Percentiles rank a stretch among this genome's conserved stretches.
These are phyloP conservation scores for Cricetomys ansorgei DNA, from an alignment of 2,113 vertebrate genomes.

Conservation along the genomic window DNA sequence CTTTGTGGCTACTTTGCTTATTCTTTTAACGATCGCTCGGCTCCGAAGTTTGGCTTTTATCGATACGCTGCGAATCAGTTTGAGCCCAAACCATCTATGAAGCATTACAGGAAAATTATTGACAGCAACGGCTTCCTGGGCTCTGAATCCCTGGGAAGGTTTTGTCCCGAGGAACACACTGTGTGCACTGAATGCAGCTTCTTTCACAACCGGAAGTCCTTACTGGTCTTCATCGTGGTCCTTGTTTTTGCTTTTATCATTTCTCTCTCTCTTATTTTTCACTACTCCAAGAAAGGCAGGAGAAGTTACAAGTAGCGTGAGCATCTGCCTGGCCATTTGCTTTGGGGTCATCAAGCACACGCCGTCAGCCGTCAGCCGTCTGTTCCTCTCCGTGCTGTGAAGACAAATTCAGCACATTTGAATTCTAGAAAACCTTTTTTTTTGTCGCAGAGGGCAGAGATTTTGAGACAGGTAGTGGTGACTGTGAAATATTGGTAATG, in stretches of 20 bases:
- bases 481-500: slow-evolving; percentile 57
- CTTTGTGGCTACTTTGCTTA: slow-evolving; percentile 97
- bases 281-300: slow-evolving; percentile 89
- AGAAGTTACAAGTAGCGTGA: slow-evolving; percentile 86
- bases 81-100: slow-evolving; percentile 92
- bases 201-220: slow-evolving; percentile 87
- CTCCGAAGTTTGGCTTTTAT: slow-evolving; percentile 94
- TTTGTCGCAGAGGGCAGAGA: slow-evolving; percentile 49
- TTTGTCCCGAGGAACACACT: slow-evolving; percentile 85
- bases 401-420: slow-evolving; percentile 47
- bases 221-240: slow-evolving; percentile 93
- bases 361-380: slow-evolving; percentile 42
- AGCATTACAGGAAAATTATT: slow-evolving; percentile 93
- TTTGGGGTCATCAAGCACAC: slow-evolving; percentile 57
- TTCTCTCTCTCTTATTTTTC: slow-evolving; percentile 91
- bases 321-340: background rate
- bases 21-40: slow-evolving; percentile 93
- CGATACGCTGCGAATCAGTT: slow-evolving; percentile 90
- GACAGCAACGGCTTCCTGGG: slow-evolving; percentile 92
- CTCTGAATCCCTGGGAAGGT: slow-evolving; percentile 71
- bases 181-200: slow-evolving; percentile 86
- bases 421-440: background rate
- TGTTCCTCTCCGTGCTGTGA: slow-evolving; percentile 62
- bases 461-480: slow-evolving; percentile 48
- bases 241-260: slow-evolving; percentile 90